phyloP scores from a whole-genome alignment of 2,797 vertebrate genomes.

The Psittacula echo region DNA sequence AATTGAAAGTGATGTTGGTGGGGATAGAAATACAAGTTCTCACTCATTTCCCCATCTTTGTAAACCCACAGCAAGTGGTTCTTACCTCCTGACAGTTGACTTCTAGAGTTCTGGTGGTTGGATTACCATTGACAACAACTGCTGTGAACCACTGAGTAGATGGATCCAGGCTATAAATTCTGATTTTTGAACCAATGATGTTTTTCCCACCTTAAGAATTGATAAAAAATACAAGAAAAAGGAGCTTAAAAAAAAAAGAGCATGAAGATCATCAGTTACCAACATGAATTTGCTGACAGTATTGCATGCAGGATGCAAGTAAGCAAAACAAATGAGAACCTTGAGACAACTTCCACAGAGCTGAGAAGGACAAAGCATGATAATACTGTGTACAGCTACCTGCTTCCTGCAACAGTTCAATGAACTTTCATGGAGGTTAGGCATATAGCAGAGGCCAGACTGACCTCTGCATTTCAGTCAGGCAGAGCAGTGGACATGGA shows the following conservation, averaged over 20 bases:
- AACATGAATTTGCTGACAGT: background rate
- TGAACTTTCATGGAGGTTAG: background rate
- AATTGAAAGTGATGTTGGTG: background rate
- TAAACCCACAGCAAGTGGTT: background rate
- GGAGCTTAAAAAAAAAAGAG: background rate
- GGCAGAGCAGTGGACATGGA: background rate
- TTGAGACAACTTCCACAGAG: background rate
- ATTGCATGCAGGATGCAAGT: background rate
- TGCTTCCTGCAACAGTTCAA: background rate
- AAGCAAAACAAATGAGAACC: background rate
- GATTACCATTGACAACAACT: conserved; percentile 78
- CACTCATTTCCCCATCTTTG: background rate
- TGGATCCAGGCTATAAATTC: conserved; percentile 82
- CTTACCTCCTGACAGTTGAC: conserved; percentile 82
- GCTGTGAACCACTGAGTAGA: conserved; percentile 82
- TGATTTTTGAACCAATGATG: conserved; percentile 80
- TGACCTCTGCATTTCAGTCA: background rate
- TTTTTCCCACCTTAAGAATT: conserved; percentile 77
- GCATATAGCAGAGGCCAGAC: background rate
- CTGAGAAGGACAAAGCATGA: background rate
- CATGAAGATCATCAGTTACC: background rate
- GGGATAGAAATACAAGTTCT: background rate
- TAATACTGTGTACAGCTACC: background rate
- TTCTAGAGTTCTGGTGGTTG: conserved; percentile 76
- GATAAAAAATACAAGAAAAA: background rate